phyloP scores from a whole-genome alignment of 2,888 invertebrate genomes.

The Scaptomyza cyrtandrae region DNA sequence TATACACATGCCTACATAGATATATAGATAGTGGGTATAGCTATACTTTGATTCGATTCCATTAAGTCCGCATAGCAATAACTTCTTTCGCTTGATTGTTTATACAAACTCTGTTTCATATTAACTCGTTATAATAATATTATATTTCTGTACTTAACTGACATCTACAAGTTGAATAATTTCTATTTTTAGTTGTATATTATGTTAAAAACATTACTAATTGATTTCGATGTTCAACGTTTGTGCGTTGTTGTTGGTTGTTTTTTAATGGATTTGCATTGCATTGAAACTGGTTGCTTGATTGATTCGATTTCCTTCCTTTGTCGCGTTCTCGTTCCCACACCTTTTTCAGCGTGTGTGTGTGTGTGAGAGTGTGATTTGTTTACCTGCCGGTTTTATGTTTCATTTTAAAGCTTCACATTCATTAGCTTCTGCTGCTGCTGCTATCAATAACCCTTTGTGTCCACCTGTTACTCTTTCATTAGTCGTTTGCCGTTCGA shows the following conservation, averaged over 20 bases:
- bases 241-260: not conserved
- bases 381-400: constrained; percentile 34
- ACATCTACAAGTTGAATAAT: constrained; percentile 3
- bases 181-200: constrained; percentile 16
- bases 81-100: no score
- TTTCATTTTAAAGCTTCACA: constrained; percentile 58
- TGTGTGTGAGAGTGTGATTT: constrained; percentile 22
- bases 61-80: no score
- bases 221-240: constrained; percentile 14
- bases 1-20: no score
- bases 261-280: constrained; percentile 51
- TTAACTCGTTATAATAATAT: no score
- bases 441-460: constrained; percentile 43
- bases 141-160: not conserved
- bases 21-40: no score
- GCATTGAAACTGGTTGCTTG: constrained; percentile 59
- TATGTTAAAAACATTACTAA: not conserved
- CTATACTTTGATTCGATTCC: no score
- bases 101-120: no score
- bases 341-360: constrained; percentile 41
- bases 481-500: constrained; percentile 30
- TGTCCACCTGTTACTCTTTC: constrained; percentile 48
- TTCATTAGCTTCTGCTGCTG: constrained; percentile 57
- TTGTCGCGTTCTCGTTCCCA: constrained; percentile 42
- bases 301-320: constrained; percentile 26